Evolutionary conservation across 35 echinoderm and acorn worm genomes (phyloP).

Genomic region (Apostichopus californicus): DNA sequence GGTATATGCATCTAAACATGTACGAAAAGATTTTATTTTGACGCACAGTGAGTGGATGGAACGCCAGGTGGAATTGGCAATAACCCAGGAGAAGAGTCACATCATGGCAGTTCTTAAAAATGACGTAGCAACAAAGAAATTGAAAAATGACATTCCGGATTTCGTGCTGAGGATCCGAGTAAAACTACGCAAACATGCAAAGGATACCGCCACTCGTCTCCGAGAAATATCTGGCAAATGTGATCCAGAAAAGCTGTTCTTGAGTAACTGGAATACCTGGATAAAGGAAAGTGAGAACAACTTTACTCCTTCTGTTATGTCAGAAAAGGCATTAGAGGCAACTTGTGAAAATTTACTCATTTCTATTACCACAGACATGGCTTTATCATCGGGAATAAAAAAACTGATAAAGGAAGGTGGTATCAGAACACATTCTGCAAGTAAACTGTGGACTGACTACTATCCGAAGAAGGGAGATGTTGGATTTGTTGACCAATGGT

Average conservation of each 20-base stretch:
- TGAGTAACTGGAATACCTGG: not conserved
- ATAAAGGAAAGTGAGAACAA: not conserved
- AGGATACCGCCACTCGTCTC: not conserved
- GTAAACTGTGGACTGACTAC: not conserved
- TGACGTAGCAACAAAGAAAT: not conserved
- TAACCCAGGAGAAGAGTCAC: not conserved
- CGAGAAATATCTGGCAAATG: not conserved
- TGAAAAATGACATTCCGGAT: not conserved
- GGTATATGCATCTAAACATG: not conserved
- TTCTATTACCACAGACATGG: slow-evolving; percentile 13
- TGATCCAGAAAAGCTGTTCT: not conserved
- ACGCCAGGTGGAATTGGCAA: not conserved
- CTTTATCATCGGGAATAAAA: not conserved
- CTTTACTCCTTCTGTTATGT: not conserved
- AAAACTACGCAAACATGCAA: not conserved
- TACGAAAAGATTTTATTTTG: not conserved
- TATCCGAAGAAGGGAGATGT: not conserved
- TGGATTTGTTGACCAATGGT: not conserved
- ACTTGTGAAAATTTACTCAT: not conserved
- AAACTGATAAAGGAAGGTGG: not conserved
- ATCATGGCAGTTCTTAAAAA: not conserved
- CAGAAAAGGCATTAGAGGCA: slow-evolving; percentile 14
- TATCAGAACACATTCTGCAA: not conserved
- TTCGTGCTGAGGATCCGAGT: not conserved
- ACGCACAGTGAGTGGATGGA: not conserved